Evolutionary conservation across 1,140 invertebrate genomes (phyloP), one percentile per base, ranked within the genome.

Genomic region (Drosophila lini): DNA sequence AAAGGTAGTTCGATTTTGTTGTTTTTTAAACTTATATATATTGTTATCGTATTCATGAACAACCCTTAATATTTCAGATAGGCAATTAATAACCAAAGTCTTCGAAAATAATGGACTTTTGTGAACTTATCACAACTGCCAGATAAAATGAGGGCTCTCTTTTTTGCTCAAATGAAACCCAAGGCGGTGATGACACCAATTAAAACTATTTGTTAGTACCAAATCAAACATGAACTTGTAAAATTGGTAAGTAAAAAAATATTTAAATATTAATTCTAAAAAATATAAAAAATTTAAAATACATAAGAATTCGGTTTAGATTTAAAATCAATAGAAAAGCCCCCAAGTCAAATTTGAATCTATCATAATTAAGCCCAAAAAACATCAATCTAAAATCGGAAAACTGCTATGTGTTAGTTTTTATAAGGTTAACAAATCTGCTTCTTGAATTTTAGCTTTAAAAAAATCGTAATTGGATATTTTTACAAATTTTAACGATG

Each of bases 91-190:
- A 62, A 55, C 11, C 32, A 63, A 62, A 53, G 45, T 45, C 16
- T 16, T 59, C 6, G 28, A 25, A 25, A 28, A 42, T 60, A 0
- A 60, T 63, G 61, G 57, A 19, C 15, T 34, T 44, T 61, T 64
- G 58, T 47, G n/a, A 47, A 28, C 11, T 16, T 45, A 38, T 16
- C 40, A 38, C 31, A 60, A 16, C 38, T 60, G 55, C 55, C 55
- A 57, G 74, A 58, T 68, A 74, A 69, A 53, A 69, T 69, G 65
- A 31, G 65, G 65, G 32, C 19, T 36, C 8, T 40, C 11, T 25
- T 28, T 16, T 53, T 69, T 69, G 65, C 65, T 69, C 65, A 69
- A 65, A 25, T 41, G 28, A 41, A 52, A 10, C 32, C 22, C 47
- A 28, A 52, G 63, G 50, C 47, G 19, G 45, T 48, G 38, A 34